A percentile compares a stretch with the other conserved stretches of the same genome.
Evolutionary conservation across 2,888 invertebrate genomes (phyloP).

Genomic region (Lycia hirtaria): DNA sequence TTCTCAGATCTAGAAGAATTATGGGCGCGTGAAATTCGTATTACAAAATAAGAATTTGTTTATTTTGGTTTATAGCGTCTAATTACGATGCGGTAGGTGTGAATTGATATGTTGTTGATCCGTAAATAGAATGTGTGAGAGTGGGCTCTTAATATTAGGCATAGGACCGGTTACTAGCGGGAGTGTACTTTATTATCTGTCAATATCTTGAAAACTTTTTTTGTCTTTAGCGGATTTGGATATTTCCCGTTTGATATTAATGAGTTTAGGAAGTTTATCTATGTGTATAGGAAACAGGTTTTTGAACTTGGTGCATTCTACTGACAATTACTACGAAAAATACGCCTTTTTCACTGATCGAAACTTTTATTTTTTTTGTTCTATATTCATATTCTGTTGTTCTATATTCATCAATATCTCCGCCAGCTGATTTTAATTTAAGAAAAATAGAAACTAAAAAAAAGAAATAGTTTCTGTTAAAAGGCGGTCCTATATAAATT

Average conservation of each 20-base stretch:
- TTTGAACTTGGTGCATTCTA: too few species aligned
- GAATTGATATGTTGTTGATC: slow-evolving; percentile 40
- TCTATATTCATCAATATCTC: too few species aligned
- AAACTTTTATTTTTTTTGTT: too few species aligned
- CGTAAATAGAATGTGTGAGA: background rate
- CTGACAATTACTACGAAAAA: too few species aligned
- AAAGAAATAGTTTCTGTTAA: too few species aligned
- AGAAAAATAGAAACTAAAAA: too few species aligned
- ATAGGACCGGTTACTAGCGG: slow-evolving; percentile 30
- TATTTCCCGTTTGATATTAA: slow-evolving; percentile 12
- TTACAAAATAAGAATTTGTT: slow-evolving; percentile 50
- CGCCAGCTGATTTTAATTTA: too few species aligned
- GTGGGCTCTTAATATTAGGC: background rate
- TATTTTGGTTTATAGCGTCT: slow-evolving; percentile 45
- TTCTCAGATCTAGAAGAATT: slow-evolving; percentile 36
- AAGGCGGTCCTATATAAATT: too few species aligned
- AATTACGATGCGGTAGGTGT: slow-evolving; percentile 40
- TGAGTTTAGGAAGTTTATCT: slow-evolving; percentile 13
- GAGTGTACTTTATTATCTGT: slow-evolving; percentile 23
- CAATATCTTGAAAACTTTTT: slow-evolving; percentile 20
- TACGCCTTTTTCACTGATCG: too few species aligned
- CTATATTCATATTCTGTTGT: too few species aligned
- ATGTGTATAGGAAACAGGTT: slow-evolving; percentile 1
- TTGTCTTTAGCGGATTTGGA: slow-evolving; percentile 20
- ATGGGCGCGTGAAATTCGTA: slow-evolving; percentile 51